A percentile compares a stretch with the other conserved stretches of the same genome.
Conservation (phyloP, 37 sponge, comb jelly and placozoan species). For the Lycopodina hypogea region DNA sequence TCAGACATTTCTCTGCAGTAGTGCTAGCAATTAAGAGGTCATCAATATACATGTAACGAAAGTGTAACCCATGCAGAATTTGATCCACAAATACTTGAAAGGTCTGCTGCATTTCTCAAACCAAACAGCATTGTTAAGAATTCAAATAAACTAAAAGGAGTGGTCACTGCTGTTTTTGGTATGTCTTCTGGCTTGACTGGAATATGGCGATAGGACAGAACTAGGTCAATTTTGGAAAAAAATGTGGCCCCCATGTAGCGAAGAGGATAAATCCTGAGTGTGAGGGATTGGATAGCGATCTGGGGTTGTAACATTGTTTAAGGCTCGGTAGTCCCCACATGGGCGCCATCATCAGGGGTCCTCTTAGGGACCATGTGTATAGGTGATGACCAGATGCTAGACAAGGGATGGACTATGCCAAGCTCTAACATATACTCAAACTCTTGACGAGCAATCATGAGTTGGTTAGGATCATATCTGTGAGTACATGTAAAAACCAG, state of each 20-base stretch:
- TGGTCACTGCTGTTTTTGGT: constrained; percentile 63
- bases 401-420: constrained; percentile 64
- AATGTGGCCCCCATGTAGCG: constrained; percentile 36
- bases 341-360: constrained; percentile 48
- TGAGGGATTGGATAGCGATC: constrained; percentile 58
- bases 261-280: constrained; percentile 38
- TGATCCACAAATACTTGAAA: constrained; percentile 69
- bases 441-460: constrained; percentile 42
- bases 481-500: constrained; percentile 20
- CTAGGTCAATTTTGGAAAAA: constrained; percentile 63
- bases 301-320: constrained; percentile 54
- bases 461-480: constrained; percentile 29
- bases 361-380: constrained; percentile 66
- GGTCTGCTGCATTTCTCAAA: constrained; percentile 24
- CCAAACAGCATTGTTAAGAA: constrained; percentile 58
- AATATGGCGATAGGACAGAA: constrained; percentile 53
- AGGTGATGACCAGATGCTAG: constrained; percentile 64
- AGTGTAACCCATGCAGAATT: constrained; percentile 52
- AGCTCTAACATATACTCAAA: constrained; percentile 71
- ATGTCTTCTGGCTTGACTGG: constrained; percentile 48
- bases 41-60: constrained; percentile 39
- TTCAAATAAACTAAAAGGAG: constrained; percentile 67
- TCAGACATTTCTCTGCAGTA: constrained; percentile 34
- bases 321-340: constrained; percentile 63
- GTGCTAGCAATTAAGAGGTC: constrained; percentile 49